Evolutionary conservation across 2,888 invertebrate species (phyloP).

Genomic region (Meiosimyza platycephala): DNA sequence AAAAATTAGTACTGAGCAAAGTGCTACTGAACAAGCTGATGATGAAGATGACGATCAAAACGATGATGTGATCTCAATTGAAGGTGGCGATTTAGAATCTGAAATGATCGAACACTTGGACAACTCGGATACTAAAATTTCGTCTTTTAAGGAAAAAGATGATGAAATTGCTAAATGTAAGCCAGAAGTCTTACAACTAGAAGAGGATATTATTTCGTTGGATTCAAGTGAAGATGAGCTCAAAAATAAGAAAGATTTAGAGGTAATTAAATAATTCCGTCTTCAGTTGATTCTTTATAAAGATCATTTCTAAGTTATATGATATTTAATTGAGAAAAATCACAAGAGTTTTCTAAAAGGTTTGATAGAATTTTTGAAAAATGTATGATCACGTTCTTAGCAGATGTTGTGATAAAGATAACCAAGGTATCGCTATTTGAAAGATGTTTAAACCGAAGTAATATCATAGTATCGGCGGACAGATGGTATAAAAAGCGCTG

Average conservation of each 20-base stretch:
- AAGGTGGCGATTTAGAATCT: slow-evolving; percentile 63
- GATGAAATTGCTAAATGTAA: slow-evolving; percentile 36
- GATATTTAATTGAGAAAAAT: too few species aligned
- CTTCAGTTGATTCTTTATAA: too few species aligned
- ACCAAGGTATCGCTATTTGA: neutral
- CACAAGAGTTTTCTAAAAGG: too few species aligned
- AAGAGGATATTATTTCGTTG: slow-evolving; percentile 58
- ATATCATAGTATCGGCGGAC: too few species aligned
- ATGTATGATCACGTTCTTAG: too few species aligned
- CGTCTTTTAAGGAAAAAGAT: slow-evolving; percentile 3
- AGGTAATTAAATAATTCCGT: slow-evolving; percentile 47
- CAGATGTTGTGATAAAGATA: too few species aligned
- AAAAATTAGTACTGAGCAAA: slow-evolving; percentile 4
- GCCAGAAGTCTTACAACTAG: slow-evolving; percentile 41
- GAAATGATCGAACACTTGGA: slow-evolving; percentile 65
- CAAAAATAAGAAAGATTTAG: slow-evolving; percentile 43
- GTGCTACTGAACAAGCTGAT: slow-evolving; percentile 39
- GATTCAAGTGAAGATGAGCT: slow-evolving; percentile 61
- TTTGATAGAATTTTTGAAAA: too few species aligned
- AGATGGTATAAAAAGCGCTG: too few species aligned
- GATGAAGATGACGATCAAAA: slow-evolving; percentile 63
- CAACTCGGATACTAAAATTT: slow-evolving; percentile 45
- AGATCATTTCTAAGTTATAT: too few species aligned
- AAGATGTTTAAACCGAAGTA: neutral
- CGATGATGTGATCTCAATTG: slow-evolving; percentile 66